Evolutionary conservation across 2,113 vertebrate genomes (phyloP).

Genomic region (Athene noctua): DNA sequence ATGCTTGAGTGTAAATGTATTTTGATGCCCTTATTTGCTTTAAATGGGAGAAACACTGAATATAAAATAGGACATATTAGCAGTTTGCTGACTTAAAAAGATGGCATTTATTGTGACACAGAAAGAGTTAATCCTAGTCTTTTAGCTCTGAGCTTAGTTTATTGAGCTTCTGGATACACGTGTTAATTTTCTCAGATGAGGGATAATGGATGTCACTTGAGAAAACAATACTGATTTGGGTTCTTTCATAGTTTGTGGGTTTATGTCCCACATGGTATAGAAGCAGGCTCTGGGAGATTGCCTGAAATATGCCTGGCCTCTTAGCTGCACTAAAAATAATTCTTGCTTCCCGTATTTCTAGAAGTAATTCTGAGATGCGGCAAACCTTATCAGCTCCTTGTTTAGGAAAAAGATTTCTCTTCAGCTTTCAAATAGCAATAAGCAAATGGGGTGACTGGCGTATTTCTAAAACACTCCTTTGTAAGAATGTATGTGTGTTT

Average conservation of each 20-base stretch:
- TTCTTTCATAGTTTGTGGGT: slow-evolving; percentile 66
- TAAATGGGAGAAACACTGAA: background rate
- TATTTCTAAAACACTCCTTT: background rate
- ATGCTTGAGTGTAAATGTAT: background rate
- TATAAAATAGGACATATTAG: background rate
- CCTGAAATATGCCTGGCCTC: slow-evolving; percentile 64
- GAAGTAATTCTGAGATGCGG: slow-evolving; percentile 27
- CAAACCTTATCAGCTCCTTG: slow-evolving; percentile 28
- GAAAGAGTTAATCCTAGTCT: slow-evolving; percentile 54
- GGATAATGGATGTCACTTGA: slow-evolving; percentile 66
- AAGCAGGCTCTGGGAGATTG: slow-evolving; percentile 51
- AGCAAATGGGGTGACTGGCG: background rate
- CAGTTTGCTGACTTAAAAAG: background rate
- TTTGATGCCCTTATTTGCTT: background rate
- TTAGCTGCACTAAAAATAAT: slow-evolving; percentile 69
- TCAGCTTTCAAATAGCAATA: background rate
- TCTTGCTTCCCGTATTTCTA: slow-evolving; percentile 41
- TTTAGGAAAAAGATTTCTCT: slow-evolving; percentile 16
- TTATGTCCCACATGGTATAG: slow-evolving; percentile 60
- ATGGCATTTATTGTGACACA: background rate
- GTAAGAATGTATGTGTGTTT: background rate
- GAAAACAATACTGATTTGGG: slow-evolving; percentile 66
- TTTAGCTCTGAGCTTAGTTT: slow-evolving; percentile 57
- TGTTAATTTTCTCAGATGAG: slow-evolving; percentile 68
- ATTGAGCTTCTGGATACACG: slow-evolving; percentile 54